Conservation (phyloP, 2,797 vertebrate species). For the Picus viridis region DNA sequence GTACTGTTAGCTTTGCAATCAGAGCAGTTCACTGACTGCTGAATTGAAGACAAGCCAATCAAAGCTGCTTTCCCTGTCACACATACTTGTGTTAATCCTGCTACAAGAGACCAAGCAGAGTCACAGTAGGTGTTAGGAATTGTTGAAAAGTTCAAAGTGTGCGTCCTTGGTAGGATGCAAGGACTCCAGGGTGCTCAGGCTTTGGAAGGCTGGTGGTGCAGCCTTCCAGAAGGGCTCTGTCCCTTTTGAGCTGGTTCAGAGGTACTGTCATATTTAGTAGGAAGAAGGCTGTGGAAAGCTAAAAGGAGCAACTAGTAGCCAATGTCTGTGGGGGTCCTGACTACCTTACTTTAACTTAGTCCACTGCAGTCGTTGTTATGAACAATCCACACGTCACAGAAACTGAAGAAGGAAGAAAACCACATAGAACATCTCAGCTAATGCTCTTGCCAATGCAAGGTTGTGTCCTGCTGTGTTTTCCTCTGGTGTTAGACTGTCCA, state of each 20-base stretch:
- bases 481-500: background rate
- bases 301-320: background rate
- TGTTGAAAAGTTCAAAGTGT: constrained; percentile 60
- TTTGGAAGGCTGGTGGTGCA: constrained; percentile 26
- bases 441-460: background rate
- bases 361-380: background rate
- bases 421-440: background rate
- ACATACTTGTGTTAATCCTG: constrained; percentile 69
- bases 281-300: background rate
- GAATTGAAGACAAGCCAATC: constrained; percentile 61
- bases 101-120: constrained; percentile 69
- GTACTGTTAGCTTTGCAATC: background rate
- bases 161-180: background rate
- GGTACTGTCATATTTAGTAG: background rate
- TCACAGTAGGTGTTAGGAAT: constrained; percentile 50
- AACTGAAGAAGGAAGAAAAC: background rate
- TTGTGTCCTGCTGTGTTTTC: background rate
- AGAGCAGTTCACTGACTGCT: background rate
- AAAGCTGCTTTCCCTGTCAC: constrained; percentile 65
- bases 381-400: background rate
- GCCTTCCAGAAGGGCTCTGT: background rate
- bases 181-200: constrained; percentile 23
- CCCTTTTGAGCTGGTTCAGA: background rate
- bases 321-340: background rate
- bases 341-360: constrained; percentile 11